These are phyloP conservation scores for Charaxes varanes DNA, from an alignment of 1,140 invertebrate genomes.

Conservation along the genomic window DNA sequence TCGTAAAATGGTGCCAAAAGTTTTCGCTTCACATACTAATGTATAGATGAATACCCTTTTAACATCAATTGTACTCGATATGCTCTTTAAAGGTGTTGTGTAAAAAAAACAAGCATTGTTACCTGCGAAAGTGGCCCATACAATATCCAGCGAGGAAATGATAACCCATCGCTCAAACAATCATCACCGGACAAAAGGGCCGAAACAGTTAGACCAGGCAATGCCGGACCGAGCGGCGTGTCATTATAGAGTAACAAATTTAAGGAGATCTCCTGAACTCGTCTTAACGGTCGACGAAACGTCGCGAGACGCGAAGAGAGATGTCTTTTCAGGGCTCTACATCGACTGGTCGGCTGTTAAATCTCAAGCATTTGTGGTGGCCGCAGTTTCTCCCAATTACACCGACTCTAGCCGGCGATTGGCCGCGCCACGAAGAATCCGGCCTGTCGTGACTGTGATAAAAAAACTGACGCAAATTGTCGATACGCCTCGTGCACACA, in stretches of 20 bases:
- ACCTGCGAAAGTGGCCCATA: conserved; percentile 35
- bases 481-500: conserved; percentile 71
- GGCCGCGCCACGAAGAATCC: conserved; percentile 60
- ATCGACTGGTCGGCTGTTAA: conserved; percentile 35
- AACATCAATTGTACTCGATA: conserved; percentile 5
- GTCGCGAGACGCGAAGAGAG: conserved; percentile 9
- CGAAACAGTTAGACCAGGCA: conserved; percentile 44
- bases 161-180: conserved; percentile 49
- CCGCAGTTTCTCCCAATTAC: conserved; percentile 69
- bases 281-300: conserved; percentile 20
- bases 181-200: conserved; percentile 57
- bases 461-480: conserved; percentile 72
- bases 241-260: conserved; percentile 31
- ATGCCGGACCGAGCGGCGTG: conserved; percentile 39
- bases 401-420: conserved; percentile 62
- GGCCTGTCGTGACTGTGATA: conserved; percentile 68
- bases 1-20: no score
- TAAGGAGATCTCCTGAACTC: conserved; percentile 14
- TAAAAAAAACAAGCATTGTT: conserved; percentile 34
- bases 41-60: no score
- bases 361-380: conserved; percentile 60
- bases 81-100: conserved; percentile 1
- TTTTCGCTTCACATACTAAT: no score
- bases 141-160: conserved; percentile 36
- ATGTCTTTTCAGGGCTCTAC: conserved; percentile 42